Evolutionary conservation across 2,797 vertebrate genomes (phyloP), one percentile per base, ranked within the genome.

Genomic region (Micropoecilia bifurca): DNA sequence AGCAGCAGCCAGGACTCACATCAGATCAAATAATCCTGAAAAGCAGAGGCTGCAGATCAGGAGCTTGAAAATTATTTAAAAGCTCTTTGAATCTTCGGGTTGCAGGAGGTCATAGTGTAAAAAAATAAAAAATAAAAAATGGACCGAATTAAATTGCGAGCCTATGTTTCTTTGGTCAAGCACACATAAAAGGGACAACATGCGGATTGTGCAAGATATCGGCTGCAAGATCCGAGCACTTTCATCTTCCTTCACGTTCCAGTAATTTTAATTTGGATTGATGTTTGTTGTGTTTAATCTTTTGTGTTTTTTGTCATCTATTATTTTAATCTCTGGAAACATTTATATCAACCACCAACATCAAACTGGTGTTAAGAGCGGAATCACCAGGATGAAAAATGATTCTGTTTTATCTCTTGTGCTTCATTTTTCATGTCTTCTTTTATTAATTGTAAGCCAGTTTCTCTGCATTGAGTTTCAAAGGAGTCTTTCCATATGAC

Each of bases 11-110:
- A 78, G 36, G 28, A 76, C 82, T 87, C 69, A 78, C 86, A 85
- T 88, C 78, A 77, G 71, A 86, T 85, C 85, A 66, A 71, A 3
- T 83, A 16, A 41, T 76, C 86, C 79, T 89, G 76, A 82, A 87
- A 83, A 91, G 85, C 79, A 76, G 36, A 81, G 20, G 66, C 68
- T 77, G 71, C 43, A 57, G 75, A 82, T 87, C 80, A 75, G 72
- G 69, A 79, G 78, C 63, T 47, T 9, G 7, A 74, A 84, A 87
- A 86, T 87, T 72, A 86, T 90, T 90, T 77, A 86, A 78, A 73
- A 61, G 68, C 73, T 71, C 72, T 4, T 12, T 57, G 84, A 68
- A 83, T 88, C 76, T 80, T 77, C 71, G 71, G 82, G 41, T 75
- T 43, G 41, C 3, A n/a, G 48, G 5, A 57, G 72, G 45, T 71